phyloP scores from a whole-genome alignment of 2,113 vertebrate species.

The Malurus alboscapulatus region DNA sequence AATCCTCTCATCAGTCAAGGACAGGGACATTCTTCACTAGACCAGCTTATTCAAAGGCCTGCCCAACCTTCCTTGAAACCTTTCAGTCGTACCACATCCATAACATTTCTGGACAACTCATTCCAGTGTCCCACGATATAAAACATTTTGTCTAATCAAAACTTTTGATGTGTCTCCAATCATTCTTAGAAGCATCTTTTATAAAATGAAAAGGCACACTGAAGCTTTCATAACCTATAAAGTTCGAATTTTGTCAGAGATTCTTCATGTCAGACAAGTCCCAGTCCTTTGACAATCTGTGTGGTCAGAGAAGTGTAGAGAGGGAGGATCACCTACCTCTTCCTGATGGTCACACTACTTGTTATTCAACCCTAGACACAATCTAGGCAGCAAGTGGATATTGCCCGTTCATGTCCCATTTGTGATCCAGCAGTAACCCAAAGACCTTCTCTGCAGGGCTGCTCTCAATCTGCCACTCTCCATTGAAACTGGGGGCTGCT shows the following conservation, averaged over 20 bases:
- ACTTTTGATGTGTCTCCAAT: background rate
- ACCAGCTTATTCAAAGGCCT: background rate
- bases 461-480: background rate
- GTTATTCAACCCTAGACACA: too few species aligned
- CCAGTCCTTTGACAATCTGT: background rate
- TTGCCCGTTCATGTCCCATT: background rate
- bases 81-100: background rate
- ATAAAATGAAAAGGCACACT: background rate
- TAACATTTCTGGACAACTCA: background rate
- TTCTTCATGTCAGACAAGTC: background rate
- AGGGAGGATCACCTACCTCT: background rate
- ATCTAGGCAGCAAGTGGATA: background rate
- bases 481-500: background rate
- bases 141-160: background rate
- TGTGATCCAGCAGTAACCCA: background rate
- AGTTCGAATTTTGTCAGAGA: background rate
- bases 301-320: background rate
- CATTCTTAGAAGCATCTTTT: background rate
- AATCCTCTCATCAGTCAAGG: accelerated
- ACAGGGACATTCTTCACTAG: background rate
- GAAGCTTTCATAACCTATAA: too few species aligned
- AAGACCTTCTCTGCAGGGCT: background rate
- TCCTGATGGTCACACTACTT: too few species aligned
- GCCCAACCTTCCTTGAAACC: too few species aligned
- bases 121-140: background rate